Base-by-base conservation (phyloP, 2,797 vertebrate species). In the Sebastes miniatus region DNA sequence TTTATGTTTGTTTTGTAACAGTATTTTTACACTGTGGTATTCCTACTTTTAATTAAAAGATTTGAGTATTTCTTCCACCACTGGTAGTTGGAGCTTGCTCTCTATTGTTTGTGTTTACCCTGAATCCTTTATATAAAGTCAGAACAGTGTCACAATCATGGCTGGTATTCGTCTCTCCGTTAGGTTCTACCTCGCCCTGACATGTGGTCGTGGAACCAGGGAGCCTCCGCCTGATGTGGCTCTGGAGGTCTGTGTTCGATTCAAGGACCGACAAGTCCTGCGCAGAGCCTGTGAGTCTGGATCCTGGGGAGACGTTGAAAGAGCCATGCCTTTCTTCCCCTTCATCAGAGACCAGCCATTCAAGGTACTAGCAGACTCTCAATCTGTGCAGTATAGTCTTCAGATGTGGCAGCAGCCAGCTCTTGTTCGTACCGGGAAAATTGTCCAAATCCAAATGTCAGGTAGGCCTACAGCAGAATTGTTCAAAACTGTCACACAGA, bases 281-380 rank as follows among this genome's bases (percentile, higher is more conserved):
- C 93, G 97, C 34, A 96, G 97, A 86, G 97, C 98, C 31, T 97
- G 97, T 8, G 89, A 97, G 69, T 96, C 96, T 0, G 98, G 98
- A 10, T 93, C 95, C 80, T 97, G 96, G 96, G 96, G 97, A 0
- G 96, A 97, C 79, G 90, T 94, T 1, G 97, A 99, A 31, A 94
- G 93, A 0, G 92, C 95, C 1, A 94, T 97, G 67, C 96, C 97
- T 0, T 99, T 97, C 89, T 99, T 99, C 43, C 98, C 98, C 0
- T 99, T 99, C 95, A 99, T 99, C 91, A 94, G 95, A 12, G 96
- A 96, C 70, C 98, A 98, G 86, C 97, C 98, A 1, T 99, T 99
- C 93, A 96, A 96, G 96, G 98, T 99, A 91, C 2, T 56, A 3
- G 5, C 16, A 43, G 2, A 20, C 18, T n/a, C n/a, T 58, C 52